Conservation (phyloP, 2,113 vertebrate genomes). For the Scophthalmus maximus region DNA sequence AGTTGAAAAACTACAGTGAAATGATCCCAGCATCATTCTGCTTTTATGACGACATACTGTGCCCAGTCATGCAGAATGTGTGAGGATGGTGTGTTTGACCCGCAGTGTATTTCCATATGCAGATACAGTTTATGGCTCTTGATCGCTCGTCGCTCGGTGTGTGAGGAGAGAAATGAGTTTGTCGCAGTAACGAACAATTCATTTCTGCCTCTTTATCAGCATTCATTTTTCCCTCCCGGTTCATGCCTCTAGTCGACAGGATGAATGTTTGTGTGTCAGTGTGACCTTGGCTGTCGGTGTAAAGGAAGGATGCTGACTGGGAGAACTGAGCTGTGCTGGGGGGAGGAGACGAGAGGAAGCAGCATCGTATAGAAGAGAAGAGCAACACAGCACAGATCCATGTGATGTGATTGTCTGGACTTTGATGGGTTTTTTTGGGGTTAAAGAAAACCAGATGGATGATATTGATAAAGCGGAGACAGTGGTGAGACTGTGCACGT, state of each 20-base stretch:
- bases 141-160: neutral
- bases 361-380: neutral
- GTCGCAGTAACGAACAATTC: neutral
- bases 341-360: conserved; percentile 16
- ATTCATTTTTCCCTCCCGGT: neutral
- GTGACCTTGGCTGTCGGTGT: conserved; percentile 65
- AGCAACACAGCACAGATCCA: no score
- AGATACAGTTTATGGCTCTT: conserved; percentile 4
- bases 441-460: no score
- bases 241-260: neutral
- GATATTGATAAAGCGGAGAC: no score
- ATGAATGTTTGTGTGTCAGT: conserved; percentile 16
- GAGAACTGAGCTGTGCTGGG: conserved; percentile 23
- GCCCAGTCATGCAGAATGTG: neutral
- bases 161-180: conserved; percentile 7
- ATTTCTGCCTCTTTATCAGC: neutral
- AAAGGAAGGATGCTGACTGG: conserved; percentile 70
- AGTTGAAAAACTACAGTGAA: rapidly evolving
- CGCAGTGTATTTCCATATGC: conserved; percentile 35
- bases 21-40: neutral
- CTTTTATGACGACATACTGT: neutral
- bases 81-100: neutral
- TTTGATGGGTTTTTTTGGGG: no score
- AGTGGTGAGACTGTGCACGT: no score
- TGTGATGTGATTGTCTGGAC: no score